Evolutionary conservation across 53 echinoderm and acorn worm genomes (phyloP), one percentile per base, ranked within the genome.

Genomic region (Henricia sp.): DNA sequence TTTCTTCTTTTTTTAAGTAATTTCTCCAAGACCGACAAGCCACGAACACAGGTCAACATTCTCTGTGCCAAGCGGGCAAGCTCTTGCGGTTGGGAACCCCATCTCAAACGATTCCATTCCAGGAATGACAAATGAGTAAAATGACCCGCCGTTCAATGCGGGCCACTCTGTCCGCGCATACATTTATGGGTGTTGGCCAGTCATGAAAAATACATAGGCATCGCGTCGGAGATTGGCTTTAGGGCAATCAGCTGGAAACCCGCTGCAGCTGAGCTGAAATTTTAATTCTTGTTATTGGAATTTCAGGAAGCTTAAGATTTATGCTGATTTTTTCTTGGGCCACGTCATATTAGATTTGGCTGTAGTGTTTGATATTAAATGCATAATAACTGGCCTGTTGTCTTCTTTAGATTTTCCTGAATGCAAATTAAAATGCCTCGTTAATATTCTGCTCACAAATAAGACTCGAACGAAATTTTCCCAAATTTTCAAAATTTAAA

Each of bases 181-280:
- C 39, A 46, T 44, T 30, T 63, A 46, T 37, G 80, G 64, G 80
- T 80, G 80, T 62, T 80, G 80, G 80, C 80, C 59, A 41, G 62
- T 80, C 80, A 80, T 80, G 57, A 80, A 80, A 80, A 63, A 80
- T 80, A 60, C 80, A 80, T 58, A 46, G 30, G 48, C 32, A 48
- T 62, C 63, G 34, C 26, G 64, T 44, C 26, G 23, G 48, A 41
- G 80, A 62, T 46, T 21, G 57, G 80, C 80, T 80, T 27, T 46
- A 38, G 70, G 83, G 56, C 19, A 23, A 69, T 55, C 83, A 69
- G 70, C 68, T 69, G 83, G 26, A 28, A 69, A 69, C 53, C 51
- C 37, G 20, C 41, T 25, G 43, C 43, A 72, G 72, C 56, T 55
- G 60, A 72, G 57, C n/a, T 58, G 58, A 27, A 14, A 71, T 41